These are phyloP conservation scores for Barypeithes pellucidus DNA, from an alignment of 2,888 invertebrate genomes.

Conservation along the genomic window DNA sequence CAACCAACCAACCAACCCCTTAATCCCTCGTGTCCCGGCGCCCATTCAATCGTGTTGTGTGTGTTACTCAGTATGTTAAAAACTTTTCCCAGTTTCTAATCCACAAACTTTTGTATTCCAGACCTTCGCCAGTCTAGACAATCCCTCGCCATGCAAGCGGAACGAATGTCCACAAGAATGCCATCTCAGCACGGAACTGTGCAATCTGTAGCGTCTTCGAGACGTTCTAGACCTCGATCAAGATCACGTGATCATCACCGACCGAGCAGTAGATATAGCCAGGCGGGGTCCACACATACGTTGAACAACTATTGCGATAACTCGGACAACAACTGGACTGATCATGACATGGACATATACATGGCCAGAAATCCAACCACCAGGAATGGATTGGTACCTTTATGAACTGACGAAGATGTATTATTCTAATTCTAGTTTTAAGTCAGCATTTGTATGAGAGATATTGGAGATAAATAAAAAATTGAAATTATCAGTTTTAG, in stretches of 20 bases:
- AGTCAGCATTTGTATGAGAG: not conserved
- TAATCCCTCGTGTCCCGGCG: no score
- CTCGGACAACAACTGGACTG: conserved; percentile 95
- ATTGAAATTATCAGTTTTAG: no score
- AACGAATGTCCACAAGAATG: conserved; percentile 82
- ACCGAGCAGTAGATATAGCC: conserved; percentile 84
- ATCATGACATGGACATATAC: conserved; percentile 96
- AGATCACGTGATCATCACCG: conserved; percentile 82
- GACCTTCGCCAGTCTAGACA: conserved; percentile 91
- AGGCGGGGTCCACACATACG: conserved; percentile 87
- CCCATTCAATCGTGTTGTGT: no score
- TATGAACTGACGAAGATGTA: conserved; percentile 69
- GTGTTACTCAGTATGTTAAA: no score
- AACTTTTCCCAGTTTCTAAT: no score
- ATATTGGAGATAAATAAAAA: not conserved
- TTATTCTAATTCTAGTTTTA: not conserved
- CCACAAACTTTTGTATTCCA: conserved; percentile 61
- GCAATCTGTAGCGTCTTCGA: conserved; percentile 72
- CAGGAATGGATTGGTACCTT: conserved; percentile 87
- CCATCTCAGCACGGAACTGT: conserved; percentile 77
- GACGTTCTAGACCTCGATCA: conserved; percentile 82
- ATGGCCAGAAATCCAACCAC: conserved; percentile 93
- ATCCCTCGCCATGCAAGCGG: conserved; percentile 87
- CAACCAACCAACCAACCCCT: no score
- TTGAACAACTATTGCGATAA: conserved; percentile 91